Base-by-base conservation (phyloP, 1,140 invertebrate species). In the Samia ricini region DNA sequence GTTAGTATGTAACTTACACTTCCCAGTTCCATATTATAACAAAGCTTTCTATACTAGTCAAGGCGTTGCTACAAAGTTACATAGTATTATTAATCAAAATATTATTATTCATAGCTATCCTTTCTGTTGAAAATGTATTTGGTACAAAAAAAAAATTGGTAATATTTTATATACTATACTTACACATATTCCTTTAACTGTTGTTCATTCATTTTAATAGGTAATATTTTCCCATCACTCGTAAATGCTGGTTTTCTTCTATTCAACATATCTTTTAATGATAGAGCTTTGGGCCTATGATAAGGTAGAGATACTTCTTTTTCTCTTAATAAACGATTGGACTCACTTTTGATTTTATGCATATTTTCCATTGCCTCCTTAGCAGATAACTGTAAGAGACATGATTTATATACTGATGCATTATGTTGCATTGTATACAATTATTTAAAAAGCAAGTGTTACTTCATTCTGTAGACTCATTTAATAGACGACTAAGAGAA, bases 271-370 rank as follows among this genome's bases (percentile, higher is more conserved):
- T 96, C 95, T 77, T 94, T 91, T 3, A 97, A 83, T 18, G 92
- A 93, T 49, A 94, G 89, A 67, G 95, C 93, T 72, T 94, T 95
- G 19, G 96, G 95, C 70, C 91, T 92, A 81, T 97, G 95, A 87
- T 97, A 97, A 1, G 96, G 96, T 12, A 97, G 77, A 50, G 92
- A 93, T 49, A 96, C 88, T 63, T 91, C 77, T 49, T 93, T 92
- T 85, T 96, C 95, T 74, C 95, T 84, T 1, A 95, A 68, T 86
- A 95, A 92, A 33, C 95, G 83, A 80, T 96, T 95, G 0, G 91
- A 92, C 79, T 92, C 92, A 79, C 91, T 92, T 70, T 91, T 90
- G 23, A 92, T 93, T 75, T 91, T 91, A 62, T 91, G 85, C 81
- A 91, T 91, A 69, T 91, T 90, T 75, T 92, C 87, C 75, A 90